These are phyloP conservation scores for Lepilemur septentrionalis DNA, from an alignment of 2,797 vertebrate genomes.

Conservation along the genomic window DNA sequence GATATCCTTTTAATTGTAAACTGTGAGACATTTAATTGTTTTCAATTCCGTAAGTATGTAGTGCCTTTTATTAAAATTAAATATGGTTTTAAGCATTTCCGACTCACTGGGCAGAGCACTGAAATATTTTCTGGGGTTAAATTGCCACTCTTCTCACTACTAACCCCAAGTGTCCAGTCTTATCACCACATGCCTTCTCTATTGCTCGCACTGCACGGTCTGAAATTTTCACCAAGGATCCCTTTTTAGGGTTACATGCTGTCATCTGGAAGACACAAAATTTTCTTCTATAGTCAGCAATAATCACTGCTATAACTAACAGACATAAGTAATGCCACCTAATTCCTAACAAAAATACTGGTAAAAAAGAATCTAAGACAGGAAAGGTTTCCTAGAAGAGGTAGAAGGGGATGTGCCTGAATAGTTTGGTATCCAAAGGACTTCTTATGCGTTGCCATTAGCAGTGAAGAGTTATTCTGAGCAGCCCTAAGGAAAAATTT, in stretches of 20 bases:
- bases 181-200: neutral
- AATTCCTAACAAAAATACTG: neutral
- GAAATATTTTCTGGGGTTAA: neutral
- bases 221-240: neutral
- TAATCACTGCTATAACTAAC: neutral
- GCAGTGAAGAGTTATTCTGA: neutral
- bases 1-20: neutral
- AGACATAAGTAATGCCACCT: neutral
- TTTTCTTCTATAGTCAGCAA: neutral
- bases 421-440: neutral
- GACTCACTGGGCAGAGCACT: neutral
- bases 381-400: neutral
- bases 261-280: accelerated
- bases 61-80: neutral
- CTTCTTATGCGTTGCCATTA: neutral
- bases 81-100: neutral
- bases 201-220: no score
- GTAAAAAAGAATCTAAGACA: neutral
- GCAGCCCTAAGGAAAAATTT: neutral
- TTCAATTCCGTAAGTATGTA: neutral
- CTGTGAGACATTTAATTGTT: neutral
- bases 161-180: no score
- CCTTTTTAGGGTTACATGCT: neutral
- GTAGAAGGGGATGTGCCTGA: neutral
- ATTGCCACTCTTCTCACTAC: neutral